Base-by-base conservation (phyloP, 2,797 vertebrate genomes). In the Pseudomugil gertrudae region DNA sequence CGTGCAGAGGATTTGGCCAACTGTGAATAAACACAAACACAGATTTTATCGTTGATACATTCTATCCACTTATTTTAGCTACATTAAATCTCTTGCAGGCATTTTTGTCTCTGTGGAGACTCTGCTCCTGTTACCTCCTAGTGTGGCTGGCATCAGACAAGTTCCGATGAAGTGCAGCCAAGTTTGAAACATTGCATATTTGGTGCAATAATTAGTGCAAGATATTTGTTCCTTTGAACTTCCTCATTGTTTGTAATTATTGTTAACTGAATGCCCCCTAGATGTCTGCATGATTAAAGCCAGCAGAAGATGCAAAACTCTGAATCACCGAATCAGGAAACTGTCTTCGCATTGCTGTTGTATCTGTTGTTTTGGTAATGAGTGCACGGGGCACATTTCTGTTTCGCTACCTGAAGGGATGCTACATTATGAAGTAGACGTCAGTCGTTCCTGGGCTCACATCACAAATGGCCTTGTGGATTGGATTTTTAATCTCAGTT, bases 351-450 rank as follows among this genome's bases (percentile, higher is more conserved):
- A 36, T 32, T 19, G 23, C 36, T 58, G n/a, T 78, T 79, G 66
- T 72, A 45, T 72, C 52, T 78, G 53, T 69, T 81, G 63, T 75
- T 87, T 54, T 47, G 21, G 53, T 57, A 32, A 70, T 63, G 55
- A 81, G 63, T 71, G 57, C 50, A 40, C 43, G 29, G n/a, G 3
- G n/a, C 50, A 24, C 45, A 40, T 62, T 57, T 38, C 57, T 64
- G 52, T 62, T 77, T 77, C 48, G 47, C 53, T 27, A 86, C 72
- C 83, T 72, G 72, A 61, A 75, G 84, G 65, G 52, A 62, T 76
- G 65, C 56, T 83, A 51, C 79, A 83, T 90, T 77, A 85, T 89
- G 75, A 85, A 86, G 87, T 48, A 84, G 56, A 36, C 45, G 79
- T 84, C 69, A 83, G 54, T 58, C 58, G 43, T 78, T 74, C 74